Percentiles rank a stretch among this genome's conserved stretches.
phyloP scores from a whole-genome alignment of 2,113 vertebrate species.

The Etia nguti region DNA sequence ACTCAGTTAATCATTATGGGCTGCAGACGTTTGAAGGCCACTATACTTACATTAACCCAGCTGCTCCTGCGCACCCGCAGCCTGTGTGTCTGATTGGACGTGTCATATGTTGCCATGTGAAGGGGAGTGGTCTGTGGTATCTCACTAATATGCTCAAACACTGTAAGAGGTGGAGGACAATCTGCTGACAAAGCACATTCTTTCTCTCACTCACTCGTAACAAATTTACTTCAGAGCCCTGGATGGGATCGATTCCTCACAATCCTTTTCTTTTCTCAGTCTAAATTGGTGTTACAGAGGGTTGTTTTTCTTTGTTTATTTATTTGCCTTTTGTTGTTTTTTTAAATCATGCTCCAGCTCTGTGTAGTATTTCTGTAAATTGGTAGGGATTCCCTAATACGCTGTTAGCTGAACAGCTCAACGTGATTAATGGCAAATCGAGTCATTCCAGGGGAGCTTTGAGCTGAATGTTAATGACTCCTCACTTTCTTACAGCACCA shows the following conservation, averaged over 20 bases:
- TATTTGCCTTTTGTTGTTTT: background rate
- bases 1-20: slow-evolving; percentile 6
- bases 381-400: background rate
- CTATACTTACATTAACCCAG: background rate
- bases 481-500: background rate
- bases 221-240: accelerated
- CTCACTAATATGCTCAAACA: background rate
- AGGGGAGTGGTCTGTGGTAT: background rate
- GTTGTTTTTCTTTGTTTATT: too few species aligned
- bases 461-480: background rate
- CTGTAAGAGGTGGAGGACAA: background rate
- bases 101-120: background rate
- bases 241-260: accelerated
- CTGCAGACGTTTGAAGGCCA: background rate
- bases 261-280: background rate
- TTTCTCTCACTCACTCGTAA: background rate
- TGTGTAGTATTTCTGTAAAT: background rate
- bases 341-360: background rate
- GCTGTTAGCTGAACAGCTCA: background rate
- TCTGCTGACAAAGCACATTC: background rate
- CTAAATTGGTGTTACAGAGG: background rate
- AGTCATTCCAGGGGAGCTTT: background rate
- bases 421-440: background rate
- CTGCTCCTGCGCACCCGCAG: background rate
- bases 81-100: background rate